A percentile compares a stretch with the other conserved stretches of the same genome.
Conservation (phyloP, 2,888 invertebrate genomes). For the Oligia latruncula region DNA sequence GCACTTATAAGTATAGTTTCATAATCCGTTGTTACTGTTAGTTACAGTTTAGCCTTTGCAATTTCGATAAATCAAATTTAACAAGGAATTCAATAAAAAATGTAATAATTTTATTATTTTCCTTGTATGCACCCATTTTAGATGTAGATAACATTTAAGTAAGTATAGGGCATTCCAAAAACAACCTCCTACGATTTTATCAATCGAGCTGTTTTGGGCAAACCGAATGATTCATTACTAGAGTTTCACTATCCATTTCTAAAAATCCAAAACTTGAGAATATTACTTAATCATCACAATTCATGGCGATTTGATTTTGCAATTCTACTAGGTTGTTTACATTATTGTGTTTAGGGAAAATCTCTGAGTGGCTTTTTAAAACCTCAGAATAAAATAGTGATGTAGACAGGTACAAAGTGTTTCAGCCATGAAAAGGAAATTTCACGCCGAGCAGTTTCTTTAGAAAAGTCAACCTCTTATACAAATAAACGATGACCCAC, state of each 20-base stretch:
- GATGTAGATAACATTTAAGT: background rate
- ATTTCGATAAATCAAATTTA: background rate
- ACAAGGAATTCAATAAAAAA: background rate
- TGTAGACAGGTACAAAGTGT: background rate
- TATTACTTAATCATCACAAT: conserved; percentile 24
- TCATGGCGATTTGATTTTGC: conserved; percentile 17
- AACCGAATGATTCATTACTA: conserved; percentile 15
- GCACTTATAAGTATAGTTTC: background rate
- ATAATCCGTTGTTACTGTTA: background rate
- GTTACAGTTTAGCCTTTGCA: background rate
- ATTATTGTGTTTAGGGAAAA: background rate
- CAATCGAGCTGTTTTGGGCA: background rate
- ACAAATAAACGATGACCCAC: conserved; percentile 1
- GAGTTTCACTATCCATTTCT: conserved; percentile 29
- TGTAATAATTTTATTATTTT: conserved; percentile 11
- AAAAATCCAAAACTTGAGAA: background rate
- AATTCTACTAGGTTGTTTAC: conserved; percentile 6
- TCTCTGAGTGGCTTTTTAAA: background rate
- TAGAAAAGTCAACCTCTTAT: conserved; percentile 7
- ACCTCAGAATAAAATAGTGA: background rate
- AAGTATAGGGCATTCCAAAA: conserved; percentile 10
- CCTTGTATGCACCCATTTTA: conserved; percentile 23
- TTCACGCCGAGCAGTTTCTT: conserved; percentile 13
- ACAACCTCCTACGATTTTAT: conserved; percentile 17
- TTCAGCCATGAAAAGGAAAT: conserved; percentile 34